Evolutionary conservation across 2,888 invertebrate species (phyloP).

Genomic region (Caenorhabditis sp.): DNA sequence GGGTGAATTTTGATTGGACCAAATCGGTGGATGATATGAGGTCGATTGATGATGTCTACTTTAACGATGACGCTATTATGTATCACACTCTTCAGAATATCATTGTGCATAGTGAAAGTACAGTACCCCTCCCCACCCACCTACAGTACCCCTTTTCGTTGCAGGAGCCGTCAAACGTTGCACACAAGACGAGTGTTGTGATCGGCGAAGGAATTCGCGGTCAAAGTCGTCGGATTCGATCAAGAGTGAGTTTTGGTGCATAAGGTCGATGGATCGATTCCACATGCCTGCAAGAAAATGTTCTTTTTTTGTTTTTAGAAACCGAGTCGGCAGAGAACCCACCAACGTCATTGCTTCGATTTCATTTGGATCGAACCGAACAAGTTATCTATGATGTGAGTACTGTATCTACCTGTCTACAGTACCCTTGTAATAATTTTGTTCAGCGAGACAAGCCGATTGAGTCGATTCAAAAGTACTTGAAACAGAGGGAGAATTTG

Average conservation of each 20-base stretch:
- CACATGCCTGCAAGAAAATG: too few relatives aligned
- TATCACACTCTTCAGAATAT: constrained; percentile 1
- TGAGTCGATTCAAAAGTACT: not conserved
- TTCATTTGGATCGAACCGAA: not conserved
- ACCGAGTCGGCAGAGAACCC: too few relatives aligned
- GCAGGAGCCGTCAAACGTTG: not conserved
- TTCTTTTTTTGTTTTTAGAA: not conserved
- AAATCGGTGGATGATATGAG: not conserved
- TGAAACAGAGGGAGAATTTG: not conserved
- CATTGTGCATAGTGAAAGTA: not conserved
- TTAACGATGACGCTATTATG: not conserved
- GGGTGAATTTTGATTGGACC: not conserved
- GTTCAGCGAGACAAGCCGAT: not conserved
- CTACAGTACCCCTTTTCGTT: too few relatives aligned
- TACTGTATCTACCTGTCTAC: too few relatives aligned
- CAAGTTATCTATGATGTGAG: not conserved
- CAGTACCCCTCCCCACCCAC: too few relatives aligned
- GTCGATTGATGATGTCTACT: not conserved
- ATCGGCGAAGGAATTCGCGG: not conserved
- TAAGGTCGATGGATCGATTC: too few relatives aligned
- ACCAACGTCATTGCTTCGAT: not conserved
- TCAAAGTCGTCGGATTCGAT: not conserved
- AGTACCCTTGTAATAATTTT: too few relatives aligned
- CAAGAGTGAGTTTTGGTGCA: not conserved
- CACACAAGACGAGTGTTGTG: not conserved